Evolutionary conservation across 2,113 vertebrate genomes (phyloP).

Genomic region (Elephantulus edwardii): DNA sequence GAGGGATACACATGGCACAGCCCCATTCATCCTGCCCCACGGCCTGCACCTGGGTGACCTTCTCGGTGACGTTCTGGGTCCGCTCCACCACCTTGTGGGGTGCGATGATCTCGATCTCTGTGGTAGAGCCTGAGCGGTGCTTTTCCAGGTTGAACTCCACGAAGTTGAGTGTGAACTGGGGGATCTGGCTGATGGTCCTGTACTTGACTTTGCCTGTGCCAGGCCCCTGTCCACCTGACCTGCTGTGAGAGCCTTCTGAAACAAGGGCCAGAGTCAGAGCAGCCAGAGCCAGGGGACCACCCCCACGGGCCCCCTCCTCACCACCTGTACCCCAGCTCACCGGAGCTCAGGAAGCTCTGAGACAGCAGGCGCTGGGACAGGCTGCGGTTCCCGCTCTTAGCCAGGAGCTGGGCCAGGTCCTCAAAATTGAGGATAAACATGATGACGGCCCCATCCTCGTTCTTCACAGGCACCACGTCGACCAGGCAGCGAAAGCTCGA

Average conservation of each 20-base stretch:
- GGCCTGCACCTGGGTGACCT: constrained; percentile 94
- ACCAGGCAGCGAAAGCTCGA: constrained; percentile 94
- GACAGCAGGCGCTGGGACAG: constrained; percentile 90
- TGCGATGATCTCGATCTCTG: constrained; percentile 97
- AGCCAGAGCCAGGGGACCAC: constrained; percentile 70
- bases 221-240: constrained; percentile 90
- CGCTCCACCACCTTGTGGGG: constrained; percentile 96
- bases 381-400: constrained; percentile 85
- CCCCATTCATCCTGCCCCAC: neutral
- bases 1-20: neutral
- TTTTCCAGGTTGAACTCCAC: constrained; percentile 94
- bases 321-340: constrained; percentile 72
- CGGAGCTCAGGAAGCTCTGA: constrained; percentile 87
- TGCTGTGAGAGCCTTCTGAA: constrained; percentile 87
- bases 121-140: constrained; percentile 91
- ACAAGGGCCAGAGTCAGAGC: constrained; percentile 62
- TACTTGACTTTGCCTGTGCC: constrained; percentile 93
- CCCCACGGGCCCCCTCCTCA: neutral
- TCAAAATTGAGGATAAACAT: constrained; percentile 99
- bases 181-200: constrained; percentile 91
- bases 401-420: constrained; percentile 88
- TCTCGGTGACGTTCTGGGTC: constrained; percentile 98
- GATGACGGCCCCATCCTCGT: constrained; percentile 93
- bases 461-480: constrained; percentile 96
- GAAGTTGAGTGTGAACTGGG: constrained; percentile 94